Evolutionary conservation across 2,113 vertebrate species (phyloP).

Genomic region (Tragulus kanchil): DNA sequence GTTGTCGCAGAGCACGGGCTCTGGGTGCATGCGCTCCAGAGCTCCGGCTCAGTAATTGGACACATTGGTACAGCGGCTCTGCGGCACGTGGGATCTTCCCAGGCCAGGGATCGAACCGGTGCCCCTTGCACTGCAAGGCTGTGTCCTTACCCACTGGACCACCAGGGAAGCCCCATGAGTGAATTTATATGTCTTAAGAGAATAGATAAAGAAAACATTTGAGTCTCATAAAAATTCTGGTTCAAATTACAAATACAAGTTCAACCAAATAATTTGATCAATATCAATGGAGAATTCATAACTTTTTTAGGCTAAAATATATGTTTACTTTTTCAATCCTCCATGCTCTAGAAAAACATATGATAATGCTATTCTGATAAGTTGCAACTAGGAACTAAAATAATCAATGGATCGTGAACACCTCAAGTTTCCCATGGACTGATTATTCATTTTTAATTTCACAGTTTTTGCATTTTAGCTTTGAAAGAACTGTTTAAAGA

Average conservation of each 20-base stretch:
- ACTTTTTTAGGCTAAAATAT: background rate
- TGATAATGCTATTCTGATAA: background rate
- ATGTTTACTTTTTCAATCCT: background rate
- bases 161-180: background rate
- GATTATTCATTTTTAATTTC: background rate
- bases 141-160: too few relatives aligned
- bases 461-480: background rate
- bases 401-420: background rate
- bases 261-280: background rate
- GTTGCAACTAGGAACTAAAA: background rate
- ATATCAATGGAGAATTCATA: background rate
- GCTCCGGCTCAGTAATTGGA: too few relatives aligned
- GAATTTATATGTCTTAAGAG: background rate
- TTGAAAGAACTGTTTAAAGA: constrained; percentile 20
- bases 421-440: background rate
- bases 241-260: background rate
- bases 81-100: too few relatives aligned
- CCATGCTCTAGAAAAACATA: background rate
- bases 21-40: too few relatives aligned
- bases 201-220: background rate
- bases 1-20: too few relatives aligned
- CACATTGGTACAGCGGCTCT: too few relatives aligned
- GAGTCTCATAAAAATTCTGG: background rate
- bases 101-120: too few relatives aligned
- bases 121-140: too few relatives aligned